Evolutionary conservation across 2,797 vertebrate genomes (phyloP).

Genomic region (Synanceia verrucosa): DNA sequence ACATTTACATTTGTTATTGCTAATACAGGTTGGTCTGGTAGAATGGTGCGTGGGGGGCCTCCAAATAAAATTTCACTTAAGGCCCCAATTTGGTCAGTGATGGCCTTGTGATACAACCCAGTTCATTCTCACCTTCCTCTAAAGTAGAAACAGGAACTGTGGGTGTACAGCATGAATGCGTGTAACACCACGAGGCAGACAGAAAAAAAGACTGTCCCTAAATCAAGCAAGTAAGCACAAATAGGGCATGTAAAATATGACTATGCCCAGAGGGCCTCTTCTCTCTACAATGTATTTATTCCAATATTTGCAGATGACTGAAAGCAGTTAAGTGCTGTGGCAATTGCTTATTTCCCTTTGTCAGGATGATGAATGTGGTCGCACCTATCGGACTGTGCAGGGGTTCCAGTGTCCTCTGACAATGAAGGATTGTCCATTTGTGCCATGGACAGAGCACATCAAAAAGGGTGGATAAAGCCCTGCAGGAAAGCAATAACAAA

Average conservation of each 20-base stretch:
- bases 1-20: too few species aligned
- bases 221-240: constrained; percentile 76
- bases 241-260: constrained; percentile 79
- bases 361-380: constrained; percentile 80
- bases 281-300: constrained; percentile 75
- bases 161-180: constrained; percentile 13
- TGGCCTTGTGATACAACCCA: too few species aligned
- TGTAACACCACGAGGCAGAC: constrained; percentile 33
- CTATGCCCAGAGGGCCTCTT: constrained; percentile 59
- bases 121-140: constrained; percentile 42
- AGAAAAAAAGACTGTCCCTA: constrained; percentile 56
- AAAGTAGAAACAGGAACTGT: constrained; percentile 3
- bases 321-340: constrained; percentile 80
- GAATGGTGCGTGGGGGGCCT: too few species aligned
- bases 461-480: constrained; percentile 71
- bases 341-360: constrained; percentile 83
- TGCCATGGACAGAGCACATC: constrained; percentile 74
- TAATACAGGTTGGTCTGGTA: too few species aligned
- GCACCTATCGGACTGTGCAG: constrained; percentile 75
- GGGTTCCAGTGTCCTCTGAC: constrained; percentile 76
- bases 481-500: constrained; percentile 74
- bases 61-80: too few species aligned
- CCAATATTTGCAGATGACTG: constrained; percentile 83
- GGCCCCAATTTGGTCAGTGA: too few species aligned
- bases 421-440: constrained; percentile 82